Conservation (phyloP, 2,113 vertebrate species). For the Tragelaphus imberbis region DNA sequence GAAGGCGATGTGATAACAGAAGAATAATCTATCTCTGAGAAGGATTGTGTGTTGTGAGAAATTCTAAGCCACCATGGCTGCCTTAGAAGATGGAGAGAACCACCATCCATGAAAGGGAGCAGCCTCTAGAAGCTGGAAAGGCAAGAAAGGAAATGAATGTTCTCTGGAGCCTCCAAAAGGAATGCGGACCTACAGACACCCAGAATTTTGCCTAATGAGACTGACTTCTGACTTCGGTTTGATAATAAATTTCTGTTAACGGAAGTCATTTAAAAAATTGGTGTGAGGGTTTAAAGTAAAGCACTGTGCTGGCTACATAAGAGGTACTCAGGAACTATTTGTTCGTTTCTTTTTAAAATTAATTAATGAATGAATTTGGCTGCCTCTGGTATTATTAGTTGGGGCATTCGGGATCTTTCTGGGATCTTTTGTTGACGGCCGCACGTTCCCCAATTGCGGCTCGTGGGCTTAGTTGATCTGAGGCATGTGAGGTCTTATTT, state of each 20-base stretch:
- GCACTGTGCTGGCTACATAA: background rate
- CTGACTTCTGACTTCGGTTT: background rate
- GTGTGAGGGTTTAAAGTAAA: background rate
- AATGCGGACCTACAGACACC: background rate
- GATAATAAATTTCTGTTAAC: background rate
- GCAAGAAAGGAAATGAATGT: background rate
- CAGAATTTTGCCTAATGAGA: background rate
- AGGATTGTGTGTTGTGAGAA: background rate
- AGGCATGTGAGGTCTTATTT: background rate
- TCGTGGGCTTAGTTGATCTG: background rate
- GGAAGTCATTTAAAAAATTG: background rate
- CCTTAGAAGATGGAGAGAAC: background rate
- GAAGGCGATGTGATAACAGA: background rate
- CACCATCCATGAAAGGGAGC: fast-evolving
- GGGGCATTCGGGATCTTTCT: background rate
- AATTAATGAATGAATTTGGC: background rate
- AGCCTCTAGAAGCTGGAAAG: background rate
- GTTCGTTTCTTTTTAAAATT: background rate
- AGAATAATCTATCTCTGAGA: background rate
- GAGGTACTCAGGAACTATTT: background rate
- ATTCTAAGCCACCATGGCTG: background rate
- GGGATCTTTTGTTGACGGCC: background rate
- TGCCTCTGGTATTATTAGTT: background rate
- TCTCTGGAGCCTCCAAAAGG: background rate
- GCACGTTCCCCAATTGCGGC: background rate